Conservation (phyloP, 1,140 invertebrate species). For the Watersipora subatra region DNA sequence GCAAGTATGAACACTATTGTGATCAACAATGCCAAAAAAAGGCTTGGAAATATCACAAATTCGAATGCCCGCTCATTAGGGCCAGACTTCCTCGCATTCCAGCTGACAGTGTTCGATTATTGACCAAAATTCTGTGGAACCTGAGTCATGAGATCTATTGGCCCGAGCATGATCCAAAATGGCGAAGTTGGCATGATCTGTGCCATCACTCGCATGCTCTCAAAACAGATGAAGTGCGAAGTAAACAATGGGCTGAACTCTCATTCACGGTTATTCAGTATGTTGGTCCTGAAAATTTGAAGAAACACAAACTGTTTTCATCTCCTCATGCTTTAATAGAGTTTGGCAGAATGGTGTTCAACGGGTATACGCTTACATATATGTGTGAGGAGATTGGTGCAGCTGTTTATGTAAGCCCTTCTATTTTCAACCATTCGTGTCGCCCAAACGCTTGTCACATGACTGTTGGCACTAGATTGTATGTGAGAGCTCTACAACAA, state of each 20-base stretch:
- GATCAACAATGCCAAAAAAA: neutral
- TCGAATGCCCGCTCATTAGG: neutral
- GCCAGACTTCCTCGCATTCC: neutral
- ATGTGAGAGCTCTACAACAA: neutral
- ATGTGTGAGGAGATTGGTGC: neutral
- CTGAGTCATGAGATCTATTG: neutral
- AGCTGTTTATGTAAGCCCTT: neutral
- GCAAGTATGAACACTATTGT: neutral
- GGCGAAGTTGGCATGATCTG: neutral
- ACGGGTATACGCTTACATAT: neutral
- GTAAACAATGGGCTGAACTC: neutral
- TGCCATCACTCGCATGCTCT: neutral
- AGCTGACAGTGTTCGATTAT: neutral
- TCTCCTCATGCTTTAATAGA: neutral
- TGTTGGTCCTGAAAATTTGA: neutral
- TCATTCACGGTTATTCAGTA: neutral
- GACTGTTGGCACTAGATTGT: neutral
- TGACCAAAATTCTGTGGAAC: neutral
- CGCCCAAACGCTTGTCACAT: neutral
- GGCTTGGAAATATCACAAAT: neutral
- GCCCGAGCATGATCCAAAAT: neutral
- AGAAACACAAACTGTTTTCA: neutral
- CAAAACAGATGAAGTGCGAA: neutral
- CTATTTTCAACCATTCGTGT: neutral
- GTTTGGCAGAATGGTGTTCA: neutral